Evolutionary conservation across 64 coral and sea anemone genomes (phyloP), one percentile per base, ranked within the genome.

Genomic region (Porites australiensis): DNA sequence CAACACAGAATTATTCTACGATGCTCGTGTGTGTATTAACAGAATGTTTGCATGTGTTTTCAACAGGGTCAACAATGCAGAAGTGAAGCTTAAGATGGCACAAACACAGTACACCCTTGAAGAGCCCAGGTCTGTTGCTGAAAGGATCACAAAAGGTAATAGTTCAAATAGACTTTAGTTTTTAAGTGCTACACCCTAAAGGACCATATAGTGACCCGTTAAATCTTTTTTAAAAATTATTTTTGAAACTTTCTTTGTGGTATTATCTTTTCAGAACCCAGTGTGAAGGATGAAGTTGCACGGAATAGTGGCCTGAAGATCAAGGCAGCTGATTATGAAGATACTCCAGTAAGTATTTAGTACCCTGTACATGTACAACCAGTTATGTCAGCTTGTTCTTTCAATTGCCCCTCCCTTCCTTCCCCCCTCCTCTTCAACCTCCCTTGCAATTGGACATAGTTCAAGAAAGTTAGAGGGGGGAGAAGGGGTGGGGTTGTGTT

Each of bases 101-200:
- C 50, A 93, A 58, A 93, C 83, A 58, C 49, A 79, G 19, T 93
- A 93, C 72, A 93, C 64, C 13, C 91, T 75, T 78, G 91, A 93
- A 79, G 55, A 70, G 64, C 81, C 75, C 43, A 51, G 37, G 22
- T 60, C 87, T 54, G 79, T 93, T 8, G 91, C 91, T 6, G 76
- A 93, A 79, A 93, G 91, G 63, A 86, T 93, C 75, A 76, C 87
- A 44, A 77, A 87, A 87, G 91, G 91, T 93, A 70, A 6, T 48
- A 8, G 20, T 20, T 14, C 15, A 77, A 16, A 77, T 19, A 11
- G 16, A 64, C 18, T 64, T 13, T 37, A 37, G 27, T 37, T 37
- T 37, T 37, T 37, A 1, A 37, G 27, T 37, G 27, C 27, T 37
- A 37, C 27, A 37, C 27, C 0, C 27, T 37, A 37, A 37, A 37